Conservation (phyloP, 64 coral and sea anemone genomes). For the Platygyra sinensis region DNA sequence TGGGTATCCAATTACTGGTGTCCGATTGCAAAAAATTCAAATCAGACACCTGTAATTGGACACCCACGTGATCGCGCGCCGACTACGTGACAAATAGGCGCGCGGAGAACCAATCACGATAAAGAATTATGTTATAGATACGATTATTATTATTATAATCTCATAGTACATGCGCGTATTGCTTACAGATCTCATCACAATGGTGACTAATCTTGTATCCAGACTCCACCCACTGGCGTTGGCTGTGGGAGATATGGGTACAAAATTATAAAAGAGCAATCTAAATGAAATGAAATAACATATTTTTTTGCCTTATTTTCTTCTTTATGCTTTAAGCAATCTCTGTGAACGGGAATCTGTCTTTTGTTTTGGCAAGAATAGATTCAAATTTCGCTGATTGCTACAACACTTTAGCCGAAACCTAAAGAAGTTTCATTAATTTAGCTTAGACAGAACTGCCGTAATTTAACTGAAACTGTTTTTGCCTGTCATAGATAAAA, state of each 20-base stretch:
- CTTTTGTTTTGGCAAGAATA: not conserved
- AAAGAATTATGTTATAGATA: no score
- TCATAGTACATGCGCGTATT: not conserved
- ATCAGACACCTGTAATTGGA: no score
- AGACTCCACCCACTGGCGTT: not conserved
- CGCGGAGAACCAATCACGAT: no score
- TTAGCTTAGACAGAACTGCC: no score
- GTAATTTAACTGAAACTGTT: no score
- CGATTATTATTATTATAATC: not conserved
- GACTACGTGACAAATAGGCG: no score
- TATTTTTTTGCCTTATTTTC: not conserved
- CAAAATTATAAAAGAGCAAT: not conserved
- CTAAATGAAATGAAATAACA: not conserved
- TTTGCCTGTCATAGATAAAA: no score
- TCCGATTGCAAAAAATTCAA: no score
- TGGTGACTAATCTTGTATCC: not conserved
- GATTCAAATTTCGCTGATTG: not conserved
- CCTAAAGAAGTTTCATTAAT: no score
- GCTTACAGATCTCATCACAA: not conserved
- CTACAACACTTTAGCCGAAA: no score
- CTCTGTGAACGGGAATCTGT: not conserved
- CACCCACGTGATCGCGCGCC: no score
- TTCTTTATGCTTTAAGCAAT: not conserved
- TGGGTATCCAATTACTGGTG: no score
- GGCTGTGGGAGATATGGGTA: not conserved